Conservation (phyloP, 2,113 vertebrate genomes). For the Lota lota region DNA sequence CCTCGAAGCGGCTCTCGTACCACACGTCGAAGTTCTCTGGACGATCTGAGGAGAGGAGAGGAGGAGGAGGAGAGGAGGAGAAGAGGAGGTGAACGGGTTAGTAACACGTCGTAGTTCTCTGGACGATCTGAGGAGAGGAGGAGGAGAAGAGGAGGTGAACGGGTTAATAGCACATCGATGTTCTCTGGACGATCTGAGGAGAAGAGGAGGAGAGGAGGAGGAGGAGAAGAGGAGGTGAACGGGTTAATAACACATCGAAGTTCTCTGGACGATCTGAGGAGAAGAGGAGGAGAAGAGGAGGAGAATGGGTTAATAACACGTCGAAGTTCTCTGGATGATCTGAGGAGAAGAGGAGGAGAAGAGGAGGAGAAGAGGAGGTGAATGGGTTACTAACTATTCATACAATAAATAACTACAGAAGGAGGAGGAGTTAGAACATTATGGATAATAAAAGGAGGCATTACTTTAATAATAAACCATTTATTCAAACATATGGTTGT, state of each 20-base stretch:
- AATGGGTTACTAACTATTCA: conserved; percentile 47
- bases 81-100: conserved; percentile 13
- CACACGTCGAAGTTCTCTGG: conserved; percentile 95
- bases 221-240: not conserved
- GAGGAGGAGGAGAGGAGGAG: not conserved
- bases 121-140: conserved; percentile 2
- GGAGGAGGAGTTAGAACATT: no score
- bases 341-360: not conserved
- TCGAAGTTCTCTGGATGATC: conserved; percentile 30
- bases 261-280: conserved; percentile 80
- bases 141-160: not conserved
- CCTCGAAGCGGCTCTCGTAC: conserved; percentile 98
- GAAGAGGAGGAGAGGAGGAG: conserved; percentile 12
- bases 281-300: not conserved
- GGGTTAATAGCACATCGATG: conserved; percentile 55
- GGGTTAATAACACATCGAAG: conserved; percentile 81
- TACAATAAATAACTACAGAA: conserved; percentile 8
- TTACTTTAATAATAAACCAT: no score
- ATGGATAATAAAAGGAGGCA: no score
- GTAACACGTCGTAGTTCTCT: conserved; percentile 51
- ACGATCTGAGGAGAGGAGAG: conserved; percentile 79
- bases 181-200: not conserved
- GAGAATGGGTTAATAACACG: conserved; percentile 49
- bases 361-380: conserved; percentile 1
- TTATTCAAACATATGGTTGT: no score